Base-by-base conservation (phyloP, 2,888 invertebrate species). In the Hypena proboscidalis region DNA sequence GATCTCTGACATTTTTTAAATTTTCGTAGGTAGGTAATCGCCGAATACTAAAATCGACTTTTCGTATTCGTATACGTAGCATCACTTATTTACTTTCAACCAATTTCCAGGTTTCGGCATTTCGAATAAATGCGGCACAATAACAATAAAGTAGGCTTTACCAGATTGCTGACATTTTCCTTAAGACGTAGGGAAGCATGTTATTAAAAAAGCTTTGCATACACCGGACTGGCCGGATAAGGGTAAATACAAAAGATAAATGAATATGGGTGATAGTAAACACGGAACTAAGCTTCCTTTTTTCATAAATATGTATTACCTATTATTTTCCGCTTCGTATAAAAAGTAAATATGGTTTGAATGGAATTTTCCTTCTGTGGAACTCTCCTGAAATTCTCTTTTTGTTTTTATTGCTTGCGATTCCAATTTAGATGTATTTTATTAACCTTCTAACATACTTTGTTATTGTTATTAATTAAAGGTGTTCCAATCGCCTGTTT, bases 131-230 rank as follows among this genome's bases (percentile, higher is more conserved):
- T 80, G 85, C 78, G 80, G 80, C 71, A 83, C 84, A 83, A 83
- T 86, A 87, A 87, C 84, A 85, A 81, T 86, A 87, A 87, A 88
- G 80, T 75, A 80, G 87, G 83, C 84, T 87, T 87, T 84, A 63
- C 74, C 73, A 83, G 81, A 85, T 85, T 81, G 85, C 86, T 83
- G 86, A 87, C 85, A 85, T 87, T 85, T 74, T 84, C 83, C 80
- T 69, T 68, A 77, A 80, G 80, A 80, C 79, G 77, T 68, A 78
- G 79, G 77, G 74, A 74, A 74, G 74, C 78, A 70, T 81, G 78
- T 85, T 86, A 85, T 85, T 85, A 84, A 85, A 83, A 84, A 81
- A 77, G 80, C 80, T 83, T 78, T 83, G 77, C 83, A 83, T 83
- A 78, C 66, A 73, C 67, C 66, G 69, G 71, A 61, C 66, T 61